A percentile compares a stretch with the other conserved stretches of the same genome.
Evolutionary conservation across 2,888 invertebrate species (phyloP).

Genomic region (Agrochola circellaris): DNA sequence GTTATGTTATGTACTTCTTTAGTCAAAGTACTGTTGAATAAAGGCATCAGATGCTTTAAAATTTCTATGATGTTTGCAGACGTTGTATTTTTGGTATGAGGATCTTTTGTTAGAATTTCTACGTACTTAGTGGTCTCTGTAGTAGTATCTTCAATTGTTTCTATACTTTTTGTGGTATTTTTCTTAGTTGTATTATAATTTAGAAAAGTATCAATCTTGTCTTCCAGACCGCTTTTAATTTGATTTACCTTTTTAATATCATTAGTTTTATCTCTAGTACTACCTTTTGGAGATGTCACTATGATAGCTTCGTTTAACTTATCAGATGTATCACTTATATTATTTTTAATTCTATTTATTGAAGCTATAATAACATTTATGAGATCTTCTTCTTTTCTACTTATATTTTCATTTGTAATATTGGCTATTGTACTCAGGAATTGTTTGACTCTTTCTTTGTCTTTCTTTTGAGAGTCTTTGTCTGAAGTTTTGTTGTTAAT

Average conservation of each 20-base stretch:
- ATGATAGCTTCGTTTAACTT: conserved; percentile 86
- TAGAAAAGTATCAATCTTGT: conserved; percentile 74
- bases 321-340: conserved; percentile 76
- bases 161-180: conserved; percentile 59
- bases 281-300: conserved; percentile 72
- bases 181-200: conserved; percentile 43
- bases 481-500: conserved; percentile 77
- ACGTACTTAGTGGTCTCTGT: conserved; percentile 80
- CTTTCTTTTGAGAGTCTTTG: conserved; percentile 69
- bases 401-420: conserved; percentile 76
- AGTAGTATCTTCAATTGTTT: conserved; percentile 58
- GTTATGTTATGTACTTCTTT: conserved; percentile 87
- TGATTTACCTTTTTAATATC: conserved; percentile 69
- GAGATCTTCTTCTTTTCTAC: conserved; percentile 81
- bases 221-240: conserved; percentile 84
- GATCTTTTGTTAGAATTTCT: conserved; percentile 86
- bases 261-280: conserved; percentile 51
- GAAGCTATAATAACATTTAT: conserved; percentile 86
- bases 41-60: conserved; percentile 86
- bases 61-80: conserved; percentile 85
- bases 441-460: conserved; percentile 90
- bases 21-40: conserved; percentile 83
- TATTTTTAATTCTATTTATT: conserved; percentile 86
- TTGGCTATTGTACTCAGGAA: conserved; percentile 91
- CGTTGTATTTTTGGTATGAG: conserved; percentile 80